These are phyloP conservation scores for Neoarius graeffei DNA, from an alignment of 2,113 vertebrate species.

Conservation along the genomic window DNA sequence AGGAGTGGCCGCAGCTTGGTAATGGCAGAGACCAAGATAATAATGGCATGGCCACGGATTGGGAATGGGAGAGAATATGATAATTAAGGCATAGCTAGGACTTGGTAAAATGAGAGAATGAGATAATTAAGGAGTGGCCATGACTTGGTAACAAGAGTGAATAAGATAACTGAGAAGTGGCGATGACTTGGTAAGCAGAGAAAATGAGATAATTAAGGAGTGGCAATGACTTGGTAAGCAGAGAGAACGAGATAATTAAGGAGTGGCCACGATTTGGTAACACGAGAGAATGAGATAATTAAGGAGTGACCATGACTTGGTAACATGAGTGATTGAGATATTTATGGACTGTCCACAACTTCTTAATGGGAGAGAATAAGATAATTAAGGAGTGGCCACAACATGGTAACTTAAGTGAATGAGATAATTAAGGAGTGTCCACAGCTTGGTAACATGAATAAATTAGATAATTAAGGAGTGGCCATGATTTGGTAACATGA, in stretches of 20 bases:
- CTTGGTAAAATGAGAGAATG: no score
- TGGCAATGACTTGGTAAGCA: fast-evolving
- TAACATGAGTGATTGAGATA: not conserved
- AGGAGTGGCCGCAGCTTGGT: not conserved
- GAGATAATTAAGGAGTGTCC: not conserved
- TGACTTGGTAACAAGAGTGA: not conserved
- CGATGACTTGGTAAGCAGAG: not conserved
- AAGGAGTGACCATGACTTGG: not conserved
- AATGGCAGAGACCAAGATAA: not conserved
- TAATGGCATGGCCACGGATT: not conserved
- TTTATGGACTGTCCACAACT: no score
- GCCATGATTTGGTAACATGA: not conserved
- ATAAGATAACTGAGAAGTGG: no score
- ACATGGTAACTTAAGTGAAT: not conserved
- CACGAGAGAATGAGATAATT: not conserved
- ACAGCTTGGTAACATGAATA: not conserved
- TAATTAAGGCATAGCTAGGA: not conserved
- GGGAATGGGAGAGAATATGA: not conserved
- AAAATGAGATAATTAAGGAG: not conserved
- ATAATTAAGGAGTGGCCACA: no score
- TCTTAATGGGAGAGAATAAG: no score
- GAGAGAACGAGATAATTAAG: not conserved
- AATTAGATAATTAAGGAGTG: not conserved
- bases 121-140: not conserved
- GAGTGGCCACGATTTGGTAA: not conserved